phyloP scores from a whole-genome alignment of 35 echinoderm and acorn worm species.

The Ophiothrix spiculata region DNA sequence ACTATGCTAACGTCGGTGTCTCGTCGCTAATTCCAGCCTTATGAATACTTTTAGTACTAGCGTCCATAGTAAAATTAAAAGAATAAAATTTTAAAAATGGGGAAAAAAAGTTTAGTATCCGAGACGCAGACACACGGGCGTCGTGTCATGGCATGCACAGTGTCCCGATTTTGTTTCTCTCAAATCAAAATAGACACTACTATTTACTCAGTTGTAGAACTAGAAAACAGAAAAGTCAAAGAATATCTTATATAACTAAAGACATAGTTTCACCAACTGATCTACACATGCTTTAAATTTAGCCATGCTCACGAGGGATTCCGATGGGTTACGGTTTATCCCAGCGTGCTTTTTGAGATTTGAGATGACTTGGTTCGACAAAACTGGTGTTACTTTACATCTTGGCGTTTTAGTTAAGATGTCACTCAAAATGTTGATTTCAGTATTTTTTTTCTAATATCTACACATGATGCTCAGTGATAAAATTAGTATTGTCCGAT shows the following conservation, averaged over 20 bases:
- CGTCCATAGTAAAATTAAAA: too few relatives aligned
- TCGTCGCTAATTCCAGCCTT: not conserved
- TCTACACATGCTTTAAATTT: conserved; percentile 12
- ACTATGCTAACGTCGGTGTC: not conserved
- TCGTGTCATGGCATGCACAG: not conserved
- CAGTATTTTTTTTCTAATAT: too few relatives aligned
- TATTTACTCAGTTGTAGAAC: conserved; percentile 9
- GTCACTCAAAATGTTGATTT: conserved; percentile 1
- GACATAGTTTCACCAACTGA: not conserved
- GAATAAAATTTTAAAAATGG: too few relatives aligned
- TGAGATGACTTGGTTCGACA: not conserved
- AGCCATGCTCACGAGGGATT: not conserved
- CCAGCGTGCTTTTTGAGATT: not conserved
- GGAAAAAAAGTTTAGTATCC: too few relatives aligned
- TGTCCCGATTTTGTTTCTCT: not conserved
- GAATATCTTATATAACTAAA: not conserved
- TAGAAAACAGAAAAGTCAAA: conserved; percentile 2
- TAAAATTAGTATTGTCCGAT: too few relatives aligned
- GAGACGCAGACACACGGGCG: not conserved
- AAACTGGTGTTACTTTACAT: not conserved
- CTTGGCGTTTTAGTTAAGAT: not conserved
- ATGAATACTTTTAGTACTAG: too few relatives aligned
- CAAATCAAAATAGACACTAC: not conserved
- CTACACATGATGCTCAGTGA: too few relatives aligned
- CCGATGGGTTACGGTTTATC: not conserved